Evolutionary conservation across 2,888 invertebrate species (phyloP).

Genomic region (Drosophila melanosoma): DNA sequence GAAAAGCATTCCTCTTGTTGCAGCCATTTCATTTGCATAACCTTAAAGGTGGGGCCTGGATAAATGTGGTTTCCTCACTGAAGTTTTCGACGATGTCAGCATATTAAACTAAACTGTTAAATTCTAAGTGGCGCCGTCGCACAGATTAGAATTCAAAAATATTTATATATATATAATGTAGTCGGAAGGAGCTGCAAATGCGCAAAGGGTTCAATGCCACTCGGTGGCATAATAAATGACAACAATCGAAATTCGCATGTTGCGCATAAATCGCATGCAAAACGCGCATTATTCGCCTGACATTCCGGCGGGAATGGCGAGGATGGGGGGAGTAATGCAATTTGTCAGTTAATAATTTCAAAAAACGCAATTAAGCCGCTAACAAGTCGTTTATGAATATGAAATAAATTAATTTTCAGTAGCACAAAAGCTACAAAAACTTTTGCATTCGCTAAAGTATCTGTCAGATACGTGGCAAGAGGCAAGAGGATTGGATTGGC

Average conservation of each 20-base stretch:
- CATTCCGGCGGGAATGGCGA: not conserved
- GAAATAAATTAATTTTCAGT: constrained; percentile 75
- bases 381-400: constrained; percentile 57
- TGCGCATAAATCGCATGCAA: constrained; percentile 69
- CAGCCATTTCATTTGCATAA: constrained; percentile 52
- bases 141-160: constrained; percentile 27
- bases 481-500: not conserved
- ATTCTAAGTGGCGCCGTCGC: constrained; percentile 7
- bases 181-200: not conserved
- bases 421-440: constrained; percentile 36
- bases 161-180: too few species aligned
- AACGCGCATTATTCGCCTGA: constrained; percentile 53
- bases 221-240: constrained; percentile 19
- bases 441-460: constrained; percentile 54
- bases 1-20: constrained; percentile 12
- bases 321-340: constrained; percentile 36
- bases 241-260: constrained; percentile 59
- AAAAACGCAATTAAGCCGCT: constrained; percentile 67
- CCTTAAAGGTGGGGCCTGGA: constrained; percentile 39
- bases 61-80: constrained; percentile 25
- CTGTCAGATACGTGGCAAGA: constrained; percentile 48
- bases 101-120: not conserved
- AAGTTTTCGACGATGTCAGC: constrained; percentile 20
- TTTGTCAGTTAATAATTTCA: constrained; percentile 61
- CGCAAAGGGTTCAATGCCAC: constrained; percentile 66